Conservation (phyloP, 2,797 vertebrate genomes). For the Myripristis murdjan region DNA sequence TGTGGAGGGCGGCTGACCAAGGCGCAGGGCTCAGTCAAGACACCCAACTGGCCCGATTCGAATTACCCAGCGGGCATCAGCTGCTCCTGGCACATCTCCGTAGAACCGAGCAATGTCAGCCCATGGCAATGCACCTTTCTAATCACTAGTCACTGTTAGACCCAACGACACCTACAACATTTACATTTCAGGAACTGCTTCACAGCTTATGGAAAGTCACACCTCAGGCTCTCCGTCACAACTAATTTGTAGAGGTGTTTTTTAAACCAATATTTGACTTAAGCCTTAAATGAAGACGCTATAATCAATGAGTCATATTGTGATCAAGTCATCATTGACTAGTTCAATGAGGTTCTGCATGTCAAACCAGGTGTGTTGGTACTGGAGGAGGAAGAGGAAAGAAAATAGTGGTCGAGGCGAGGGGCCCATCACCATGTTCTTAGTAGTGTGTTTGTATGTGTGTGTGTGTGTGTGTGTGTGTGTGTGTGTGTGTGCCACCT, state of each 20-base stretch:
- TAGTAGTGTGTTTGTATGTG: slow-evolving; percentile 24
- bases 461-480: slow-evolving; percentile 29
- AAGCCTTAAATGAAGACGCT: too few species aligned
- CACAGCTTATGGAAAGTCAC: too few species aligned
- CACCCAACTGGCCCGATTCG: slow-evolving; percentile 93
- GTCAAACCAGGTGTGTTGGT: slow-evolving; percentile 18
- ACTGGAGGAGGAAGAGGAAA: slow-evolving; percentile 23
- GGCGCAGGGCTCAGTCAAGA: slow-evolving; percentile 89
- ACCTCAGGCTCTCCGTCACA: too few species aligned
- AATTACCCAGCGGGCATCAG: slow-evolving; percentile 95
- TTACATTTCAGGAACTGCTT: too few species aligned
- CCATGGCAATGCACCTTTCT: neutral
- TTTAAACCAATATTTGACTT: too few species aligned
- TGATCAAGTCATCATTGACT: neutral
- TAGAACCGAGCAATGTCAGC: slow-evolving; percentile 88
- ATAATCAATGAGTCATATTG: too few species aligned
- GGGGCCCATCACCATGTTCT: slow-evolving; percentile 46
- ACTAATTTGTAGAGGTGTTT: too few species aligned
- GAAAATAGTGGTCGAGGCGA: slow-evolving; percentile 38
- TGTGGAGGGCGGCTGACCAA: slow-evolving; percentile 93
- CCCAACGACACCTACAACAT: too few species aligned
- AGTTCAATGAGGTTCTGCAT: slow-evolving; percentile 3
- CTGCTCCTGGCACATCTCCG: slow-evolving; percentile 95
- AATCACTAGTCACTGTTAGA: too few species aligned
- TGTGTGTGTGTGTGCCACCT: slow-evolving; percentile 14